These are phyloP conservation scores for Muscidifurax raptorellus DNA, from an alignment of 1,140 invertebrate species.

Conservation along the genomic window DNA sequence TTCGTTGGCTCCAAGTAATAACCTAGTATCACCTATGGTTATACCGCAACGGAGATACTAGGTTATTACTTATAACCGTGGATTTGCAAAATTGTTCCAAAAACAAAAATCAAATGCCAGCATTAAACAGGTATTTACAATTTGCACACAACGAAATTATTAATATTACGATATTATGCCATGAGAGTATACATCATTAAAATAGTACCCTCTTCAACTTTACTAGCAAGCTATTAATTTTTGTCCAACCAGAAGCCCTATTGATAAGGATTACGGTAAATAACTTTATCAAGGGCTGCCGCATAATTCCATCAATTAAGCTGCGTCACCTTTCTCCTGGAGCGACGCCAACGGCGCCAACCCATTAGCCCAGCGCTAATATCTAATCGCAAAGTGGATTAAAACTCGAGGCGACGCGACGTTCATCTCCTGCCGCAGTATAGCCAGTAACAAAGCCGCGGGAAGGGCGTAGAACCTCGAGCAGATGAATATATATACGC, in stretches of 20 bases:
- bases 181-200: not conserved
- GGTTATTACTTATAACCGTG: too few species aligned
- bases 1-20: too few species aligned
- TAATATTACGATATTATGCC: too few species aligned
- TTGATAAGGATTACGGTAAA: not conserved
- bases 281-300: not conserved
- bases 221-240: not conserved
- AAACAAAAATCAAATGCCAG: too few species aligned
- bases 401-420: conserved; percentile 2
- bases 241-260: not conserved
- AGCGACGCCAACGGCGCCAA: not conserved
- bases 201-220: not conserved
- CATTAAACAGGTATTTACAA: too few species aligned
- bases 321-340: not conserved
- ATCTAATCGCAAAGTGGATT: conserved; percentile 14
- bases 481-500: not conserved
- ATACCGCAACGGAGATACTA: too few species aligned
- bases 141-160: too few species aligned
- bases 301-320: conserved; percentile 16
- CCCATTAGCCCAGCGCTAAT: not conserved
- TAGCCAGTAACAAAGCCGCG: too few species aligned
- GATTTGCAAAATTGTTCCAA: too few species aligned
- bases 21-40: too few species aligned
- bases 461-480: not conserved
- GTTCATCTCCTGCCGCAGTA: not conserved